phyloP scores from a whole-genome alignment of 2,113 vertebrate genomes.

The Rhinolophus sinicus region DNA sequence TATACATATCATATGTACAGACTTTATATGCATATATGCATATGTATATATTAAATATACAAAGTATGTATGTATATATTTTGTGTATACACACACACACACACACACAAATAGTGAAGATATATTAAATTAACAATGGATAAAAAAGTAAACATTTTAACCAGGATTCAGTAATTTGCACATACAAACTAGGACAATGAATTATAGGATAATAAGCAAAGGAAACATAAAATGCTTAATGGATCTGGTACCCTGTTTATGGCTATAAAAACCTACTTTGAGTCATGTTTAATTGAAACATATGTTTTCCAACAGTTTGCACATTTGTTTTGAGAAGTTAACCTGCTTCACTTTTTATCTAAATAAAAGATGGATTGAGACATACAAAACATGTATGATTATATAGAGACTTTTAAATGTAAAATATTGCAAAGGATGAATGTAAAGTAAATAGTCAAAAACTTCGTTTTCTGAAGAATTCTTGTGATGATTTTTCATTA shows the following conservation, averaged over 20 bases:
- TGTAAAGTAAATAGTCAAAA: not conserved
- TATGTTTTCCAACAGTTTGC: slow-evolving; percentile 45
- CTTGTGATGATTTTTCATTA: not conserved
- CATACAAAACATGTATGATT: not conserved
- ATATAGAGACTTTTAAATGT: not conserved
- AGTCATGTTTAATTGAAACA: slow-evolving; percentile 54
- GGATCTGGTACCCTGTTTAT: not conserved
- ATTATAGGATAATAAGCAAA: slow-evolving; percentile 52
- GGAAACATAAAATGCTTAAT: slow-evolving; percentile 56
- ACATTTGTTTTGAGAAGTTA: slow-evolving; percentile 47
- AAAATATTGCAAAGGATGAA: not conserved
- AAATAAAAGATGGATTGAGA: not conserved
- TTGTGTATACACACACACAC: not conserved
- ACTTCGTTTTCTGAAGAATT: not conserved
- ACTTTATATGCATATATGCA: not conserved
- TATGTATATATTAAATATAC: not conserved
- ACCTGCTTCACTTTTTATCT: slow-evolving; percentile 1
- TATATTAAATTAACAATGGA: not conserved
- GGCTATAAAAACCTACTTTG: slow-evolving; percentile 52
- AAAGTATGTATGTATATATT: too few relatives aligned
- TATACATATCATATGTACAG: not conserved
- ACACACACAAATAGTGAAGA: not conserved
- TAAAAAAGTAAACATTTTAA: slow-evolving; percentile 45
- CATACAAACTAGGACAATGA: not conserved
- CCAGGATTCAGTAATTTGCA: not conserved